These are phyloP conservation scores for Triplophysa siluroides DNA, from an alignment of 2,113 vertebrate species.

Conservation along the genomic window DNA sequence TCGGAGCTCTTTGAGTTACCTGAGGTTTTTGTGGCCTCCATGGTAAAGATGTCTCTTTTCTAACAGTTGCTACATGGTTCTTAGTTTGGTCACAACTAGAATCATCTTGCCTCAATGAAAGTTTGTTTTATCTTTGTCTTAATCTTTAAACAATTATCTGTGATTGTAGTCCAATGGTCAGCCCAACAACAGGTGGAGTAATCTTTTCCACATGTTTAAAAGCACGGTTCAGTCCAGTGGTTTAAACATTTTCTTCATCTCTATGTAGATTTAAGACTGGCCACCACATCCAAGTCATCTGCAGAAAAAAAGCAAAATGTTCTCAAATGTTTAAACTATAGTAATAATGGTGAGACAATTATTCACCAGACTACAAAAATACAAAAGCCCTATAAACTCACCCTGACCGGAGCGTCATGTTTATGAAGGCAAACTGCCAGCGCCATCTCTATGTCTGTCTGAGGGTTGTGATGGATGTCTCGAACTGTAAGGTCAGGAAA, in stretches of 20 bases:
- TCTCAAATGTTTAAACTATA: background rate
- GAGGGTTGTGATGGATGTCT: constrained; percentile 15
- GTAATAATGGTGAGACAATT: background rate
- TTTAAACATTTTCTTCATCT: constrained; percentile 34
- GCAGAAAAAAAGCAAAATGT: constrained; percentile 17
- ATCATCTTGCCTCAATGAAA: constrained; percentile 22
- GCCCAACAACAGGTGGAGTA: background rate
- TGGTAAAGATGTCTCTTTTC: constrained; percentile 78
- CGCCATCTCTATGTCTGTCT: constrained; percentile 20
- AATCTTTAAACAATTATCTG: constrained; percentile 33
- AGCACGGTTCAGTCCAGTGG: constrained; percentile 3
- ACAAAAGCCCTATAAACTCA: constrained; percentile 17
- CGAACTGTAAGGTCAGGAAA: constrained; percentile 29
- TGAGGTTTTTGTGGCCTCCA: constrained; percentile 91
- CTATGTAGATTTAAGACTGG: constrained; percentile 1
- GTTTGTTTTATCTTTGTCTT: background rate
- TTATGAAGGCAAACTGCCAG: constrained; percentile 27
- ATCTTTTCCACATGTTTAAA: constrained; percentile 37
- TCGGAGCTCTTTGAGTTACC: constrained; percentile 84
- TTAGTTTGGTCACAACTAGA: constrained; percentile 53
- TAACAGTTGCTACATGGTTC: constrained; percentile 48
- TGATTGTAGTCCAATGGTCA: background rate
- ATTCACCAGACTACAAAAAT: background rate
- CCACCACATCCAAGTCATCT: constrained; percentile 43
- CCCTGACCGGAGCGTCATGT: constrained; percentile 31